phyloP scores from a whole-genome alignment of 2,888 invertebrate species.

The Eucera pruinosa region DNA sequence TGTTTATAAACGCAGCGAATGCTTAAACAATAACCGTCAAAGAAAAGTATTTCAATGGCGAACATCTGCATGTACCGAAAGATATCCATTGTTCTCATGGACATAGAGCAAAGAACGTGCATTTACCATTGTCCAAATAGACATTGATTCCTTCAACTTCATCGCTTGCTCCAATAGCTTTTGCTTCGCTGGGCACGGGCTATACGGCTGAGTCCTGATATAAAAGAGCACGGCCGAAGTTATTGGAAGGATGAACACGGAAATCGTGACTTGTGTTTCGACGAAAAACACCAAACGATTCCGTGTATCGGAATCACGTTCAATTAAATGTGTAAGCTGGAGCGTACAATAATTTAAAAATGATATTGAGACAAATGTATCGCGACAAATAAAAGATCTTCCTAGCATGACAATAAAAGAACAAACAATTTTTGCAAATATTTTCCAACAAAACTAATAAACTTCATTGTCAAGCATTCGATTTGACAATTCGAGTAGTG shows the following conservation, averaged over 20 bases:
- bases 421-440: too few relatives aligned
- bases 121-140: conserved; percentile 62
- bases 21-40: not conserved
- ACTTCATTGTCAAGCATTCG: too few relatives aligned
- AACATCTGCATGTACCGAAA: not conserved
- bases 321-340: conserved; percentile 8
- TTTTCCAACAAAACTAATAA: too few relatives aligned
- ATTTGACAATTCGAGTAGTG: too few relatives aligned
- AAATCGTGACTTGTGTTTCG: conserved; percentile 48
- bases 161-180: conserved; percentile 67
- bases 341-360: conserved; percentile 17
- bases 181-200: conserved; percentile 62
- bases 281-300: conserved; percentile 28
- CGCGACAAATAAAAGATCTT: conserved; percentile 12
- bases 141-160: conserved; percentile 74
- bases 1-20: not conserved
- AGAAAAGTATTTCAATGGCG: not conserved
- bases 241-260: conserved; percentile 52
- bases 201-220: conserved; percentile 23
- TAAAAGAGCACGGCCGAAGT: conserved; percentile 48
- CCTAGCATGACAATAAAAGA: too few relatives aligned
- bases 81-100: conserved; percentile 10
- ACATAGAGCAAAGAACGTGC: conserved; percentile 12
- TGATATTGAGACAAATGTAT: conserved; percentile 3
- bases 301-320: conserved; percentile 13